A percentile compares a stretch with the other conserved stretches of the same genome.
Conservation (phyloP, 2,113 vertebrate genomes). For the Neomonachus schauinslandi region DNA sequence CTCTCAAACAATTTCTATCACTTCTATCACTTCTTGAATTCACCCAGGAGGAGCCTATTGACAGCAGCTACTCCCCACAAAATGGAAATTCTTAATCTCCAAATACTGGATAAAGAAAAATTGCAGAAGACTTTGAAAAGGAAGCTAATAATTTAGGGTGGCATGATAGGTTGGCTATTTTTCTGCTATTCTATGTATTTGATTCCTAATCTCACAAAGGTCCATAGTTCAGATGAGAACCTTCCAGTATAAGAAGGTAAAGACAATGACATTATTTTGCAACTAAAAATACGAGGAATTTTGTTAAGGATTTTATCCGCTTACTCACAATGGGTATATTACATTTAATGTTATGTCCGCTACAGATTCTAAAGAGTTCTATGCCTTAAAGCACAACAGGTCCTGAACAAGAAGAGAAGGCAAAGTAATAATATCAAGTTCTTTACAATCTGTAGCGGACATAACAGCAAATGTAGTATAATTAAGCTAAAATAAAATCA, state of each 20-base stretch:
- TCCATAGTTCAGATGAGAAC: not conserved
- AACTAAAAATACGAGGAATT: not conserved
- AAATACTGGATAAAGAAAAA: slow-evolving; percentile 53
- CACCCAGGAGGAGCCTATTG: slow-evolving; percentile 34
- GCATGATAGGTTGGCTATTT: slow-evolving; percentile 6
- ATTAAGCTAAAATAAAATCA: slow-evolving; percentile 70
- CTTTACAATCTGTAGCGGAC: not conserved
- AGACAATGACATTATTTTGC: slow-evolving; percentile 15
- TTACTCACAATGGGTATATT: not conserved
- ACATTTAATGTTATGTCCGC: not conserved
- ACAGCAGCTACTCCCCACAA: not conserved
- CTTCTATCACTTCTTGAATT: slow-evolving; percentile 40
- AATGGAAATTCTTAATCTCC: slow-evolving; percentile 64
- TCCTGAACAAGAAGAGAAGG: slow-evolving; percentile 8
- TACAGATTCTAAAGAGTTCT: not conserved
- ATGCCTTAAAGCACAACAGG: slow-evolving; percentile 3
- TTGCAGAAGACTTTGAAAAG: slow-evolving; percentile 46
- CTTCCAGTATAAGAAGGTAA: not conserved
- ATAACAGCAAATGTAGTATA: slow-evolving; percentile 54
- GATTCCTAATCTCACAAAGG: slow-evolving; percentile 25
- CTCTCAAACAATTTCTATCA: not conserved
- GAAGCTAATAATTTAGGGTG: slow-evolving; percentile 53
- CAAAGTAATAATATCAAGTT: not conserved
- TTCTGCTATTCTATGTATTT: slow-evolving; percentile 25
- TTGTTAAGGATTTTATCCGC: slow-evolving; percentile 26